A percentile compares a stretch with the other conserved stretches of the same genome.
Evolutionary conservation across 2,113 vertebrate genomes (phyloP).

Genomic region (Thomomys bottae): DNA sequence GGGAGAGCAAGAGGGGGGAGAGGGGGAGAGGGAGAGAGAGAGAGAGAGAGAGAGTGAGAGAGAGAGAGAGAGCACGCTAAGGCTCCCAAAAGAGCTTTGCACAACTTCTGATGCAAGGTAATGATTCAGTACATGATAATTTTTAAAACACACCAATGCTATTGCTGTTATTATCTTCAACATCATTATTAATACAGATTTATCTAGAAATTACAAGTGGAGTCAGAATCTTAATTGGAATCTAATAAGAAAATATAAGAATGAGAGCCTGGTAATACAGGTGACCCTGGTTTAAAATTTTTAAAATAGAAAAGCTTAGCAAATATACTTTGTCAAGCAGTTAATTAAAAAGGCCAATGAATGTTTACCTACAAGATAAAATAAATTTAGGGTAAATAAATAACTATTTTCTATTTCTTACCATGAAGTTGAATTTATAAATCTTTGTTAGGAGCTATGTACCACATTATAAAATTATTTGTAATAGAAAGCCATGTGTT

Average conservation of each 20-base stretch:
- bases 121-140: neutral
- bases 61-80: too few species aligned
- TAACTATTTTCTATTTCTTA: neutral
- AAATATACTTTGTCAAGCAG: neutral
- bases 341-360: neutral
- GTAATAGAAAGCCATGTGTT: neutral
- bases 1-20: too few species aligned
- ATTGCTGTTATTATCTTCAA: neutral
- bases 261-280: neutral
- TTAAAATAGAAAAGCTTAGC: neutral
- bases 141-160: neutral
- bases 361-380: neutral
- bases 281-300: neutral
- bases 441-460: neutral
- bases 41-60: too few species aligned
- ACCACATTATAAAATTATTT: neutral
- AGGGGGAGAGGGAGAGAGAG: too few species aligned
- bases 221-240: neutral
- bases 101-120: neutral
- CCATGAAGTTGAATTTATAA: neutral
- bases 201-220: neutral
- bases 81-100: too few species aligned
- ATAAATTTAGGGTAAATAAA: neutral
- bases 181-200: neutral
- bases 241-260: neutral